These are phyloP conservation scores for Drosophila trapezifrons DNA, from an alignment of 1,140 invertebrate genomes.

Conservation along the genomic window DNA sequence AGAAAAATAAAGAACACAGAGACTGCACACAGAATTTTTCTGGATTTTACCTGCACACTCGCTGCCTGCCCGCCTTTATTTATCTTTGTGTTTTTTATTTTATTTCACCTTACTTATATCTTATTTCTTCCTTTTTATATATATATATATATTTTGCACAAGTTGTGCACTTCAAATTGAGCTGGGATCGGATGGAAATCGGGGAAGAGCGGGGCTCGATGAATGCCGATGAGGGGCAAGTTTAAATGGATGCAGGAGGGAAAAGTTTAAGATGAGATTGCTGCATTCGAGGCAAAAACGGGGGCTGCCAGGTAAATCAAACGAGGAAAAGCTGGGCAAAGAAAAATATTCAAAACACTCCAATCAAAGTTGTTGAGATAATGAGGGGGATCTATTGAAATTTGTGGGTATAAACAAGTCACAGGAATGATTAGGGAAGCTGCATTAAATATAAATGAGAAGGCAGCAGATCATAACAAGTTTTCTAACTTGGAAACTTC, in stretches of 20 bases:
- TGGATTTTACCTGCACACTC: constrained; percentile 23
- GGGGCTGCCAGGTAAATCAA: constrained; percentile 31
- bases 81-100: constrained; percentile 12
- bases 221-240: constrained; percentile 22
- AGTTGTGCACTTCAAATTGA: constrained; percentile 50
- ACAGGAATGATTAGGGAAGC: background rate
- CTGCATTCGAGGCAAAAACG: constrained; percentile 34
- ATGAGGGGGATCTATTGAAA: constrained; percentile 37
- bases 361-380: constrained; percentile 32
- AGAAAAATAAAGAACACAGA: constrained; percentile 13
- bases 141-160: constrained; percentile 37
- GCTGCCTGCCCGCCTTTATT: constrained; percentile 17
- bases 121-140: constrained; percentile 5
- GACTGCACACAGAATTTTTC: constrained; percentile 50
- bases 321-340: constrained; percentile 3
- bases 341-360: constrained; percentile 22
- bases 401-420: background rate
- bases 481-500: background rate
- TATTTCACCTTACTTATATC: constrained; percentile 2
- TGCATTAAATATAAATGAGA: background rate
- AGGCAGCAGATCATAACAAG: too few relatives aligned
- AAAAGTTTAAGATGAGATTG: constrained; percentile 60
- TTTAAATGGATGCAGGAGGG: constrained; percentile 44
- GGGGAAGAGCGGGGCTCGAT: background rate
- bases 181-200: constrained; percentile 21